phyloP scores from a whole-genome alignment of 1,140 invertebrate species.

The Camponotus floridanus region DNA sequence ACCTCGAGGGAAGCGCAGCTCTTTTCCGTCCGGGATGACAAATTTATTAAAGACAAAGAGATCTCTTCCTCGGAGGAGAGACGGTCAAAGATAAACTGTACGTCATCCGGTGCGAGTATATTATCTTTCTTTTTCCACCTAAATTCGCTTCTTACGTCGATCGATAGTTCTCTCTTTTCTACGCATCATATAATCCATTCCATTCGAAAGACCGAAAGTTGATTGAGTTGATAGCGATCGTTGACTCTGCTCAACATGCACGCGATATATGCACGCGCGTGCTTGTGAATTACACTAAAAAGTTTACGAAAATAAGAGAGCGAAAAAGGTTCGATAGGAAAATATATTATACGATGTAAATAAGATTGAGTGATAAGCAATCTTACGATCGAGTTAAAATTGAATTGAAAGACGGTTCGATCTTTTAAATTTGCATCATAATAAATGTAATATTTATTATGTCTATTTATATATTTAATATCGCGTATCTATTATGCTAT shows the following conservation, averaged over 20 bases:
- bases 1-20: background rate
- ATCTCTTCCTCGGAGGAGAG: background rate
- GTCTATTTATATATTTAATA: background rate
- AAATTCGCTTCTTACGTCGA: conserved; percentile 6
- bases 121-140: background rate
- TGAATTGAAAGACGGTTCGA: background rate
- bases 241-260: background rate
- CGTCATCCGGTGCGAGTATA: background rate
- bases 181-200: conserved; percentile 39
- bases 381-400: background rate
- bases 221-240: background rate
- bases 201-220: conserved; percentile 16
- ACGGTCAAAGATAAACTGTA: conserved; percentile 13
- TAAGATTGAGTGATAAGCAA: background rate
- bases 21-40: background rate
- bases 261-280: background rate
- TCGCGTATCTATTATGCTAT: background rate
- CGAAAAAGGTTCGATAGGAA: background rate
- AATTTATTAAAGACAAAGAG: conserved; percentile 47
- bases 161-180: background rate
- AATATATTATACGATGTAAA: conserved; percentile 21
- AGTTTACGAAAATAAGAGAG: background rate
- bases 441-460: background rate
- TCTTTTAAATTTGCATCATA: background rate
- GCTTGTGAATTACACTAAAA: conserved; percentile 8